Base-by-base conservation (phyloP, 2,888 invertebrate species). In the Oxyscelio sp. region DNA sequence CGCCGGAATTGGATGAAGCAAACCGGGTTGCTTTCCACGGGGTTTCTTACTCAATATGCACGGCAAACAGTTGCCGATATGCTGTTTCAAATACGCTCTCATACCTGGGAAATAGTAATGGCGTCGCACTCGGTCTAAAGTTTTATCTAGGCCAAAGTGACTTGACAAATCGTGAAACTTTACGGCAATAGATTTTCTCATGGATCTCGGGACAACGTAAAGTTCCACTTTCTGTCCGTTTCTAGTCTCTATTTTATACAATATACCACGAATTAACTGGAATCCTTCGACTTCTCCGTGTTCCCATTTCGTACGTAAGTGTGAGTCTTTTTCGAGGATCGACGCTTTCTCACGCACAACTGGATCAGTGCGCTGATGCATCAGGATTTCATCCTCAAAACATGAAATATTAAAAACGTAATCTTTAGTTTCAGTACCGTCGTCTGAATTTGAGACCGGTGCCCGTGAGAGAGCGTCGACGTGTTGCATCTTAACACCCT, bases 1-100 rank as follows among this genome's bases (percentile, higher is more conserved):
- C 3, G 79, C 71, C 13, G 83, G 80, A 45, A 89, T 88, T 5
- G 86, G 78, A 22, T 87, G 80, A 17, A 88, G 24, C 31, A 75
- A 74, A 9, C 89, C 89, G 11, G 86, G 80, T 21, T 73, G 79
- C 38, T 61, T 77, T 22, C 87, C 87, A 13, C 54, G 58, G 21
- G 38, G 54, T 9, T 40, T 54, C 17, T 83, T 82, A 17, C 34
- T 73, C 38, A 73, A 24, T 9, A 88, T 38, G 58, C 88, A 88
- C 13, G 85, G 77, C 13, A 87, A 17, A 75, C 86, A 88, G 15
- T 75, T 81, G 1, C n/a, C 13, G 27, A 86, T 79, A 34, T 88
- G 80, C n/a, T 81, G 56, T 38, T 87, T 87, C 2, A 86, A 15
- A 22, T 87, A 84, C n/a, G 54, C 43, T n/a, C 75, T 63, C 70